Evolutionary conservation across 2,888 invertebrate genomes (phyloP), one percentile per base, ranked within the genome.

Genomic region (Coleophora deauratella): DNA sequence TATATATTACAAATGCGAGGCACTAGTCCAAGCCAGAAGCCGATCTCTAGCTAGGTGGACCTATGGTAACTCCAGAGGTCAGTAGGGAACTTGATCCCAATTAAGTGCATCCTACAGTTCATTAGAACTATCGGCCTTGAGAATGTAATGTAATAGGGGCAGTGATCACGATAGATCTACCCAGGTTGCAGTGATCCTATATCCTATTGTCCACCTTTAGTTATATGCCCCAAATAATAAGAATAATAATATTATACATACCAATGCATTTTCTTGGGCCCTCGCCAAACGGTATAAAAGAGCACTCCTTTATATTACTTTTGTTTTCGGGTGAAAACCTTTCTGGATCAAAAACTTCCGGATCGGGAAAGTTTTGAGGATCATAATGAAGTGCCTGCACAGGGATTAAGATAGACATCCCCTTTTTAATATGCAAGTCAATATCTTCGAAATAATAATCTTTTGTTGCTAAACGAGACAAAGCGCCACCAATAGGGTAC

Each of bases 241-340:
- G n/a, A n/a, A n/a, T 28, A 28, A 28, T 9, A 10, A 9, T 28
- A 64, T 46, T 0, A 62, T 34, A 32, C 38, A 38, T 47, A 70
- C 72, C 67, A 32, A 68, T 57, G 39, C 70, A 72, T 9, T 62
- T 47, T 27, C 72, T 55, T n/a, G 68, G 69, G 3, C 70, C 72
- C 37, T 60, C 59, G 15, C 66, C 66, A 41, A 66, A 66, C 1
- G 67, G 67, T 41, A 66, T 37, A 40, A 57, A 69, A 1, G 56
- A 45, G 38, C 47, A 54, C 30, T 45, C 55, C 13, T 53, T 51
- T 35, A 54, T 52, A 9, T 41, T 45, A 1, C 9, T 32, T 48
- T 46, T 42, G 12, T 57, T 55, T 10, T 49, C 38, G 3, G 52
- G 38, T 7, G 55, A 47, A 44, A 66, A 67, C 27, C 67, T 54